Evolutionary conservation across 2,888 invertebrate genomes (phyloP).

Genomic region (Quadriops clusia): DNA sequence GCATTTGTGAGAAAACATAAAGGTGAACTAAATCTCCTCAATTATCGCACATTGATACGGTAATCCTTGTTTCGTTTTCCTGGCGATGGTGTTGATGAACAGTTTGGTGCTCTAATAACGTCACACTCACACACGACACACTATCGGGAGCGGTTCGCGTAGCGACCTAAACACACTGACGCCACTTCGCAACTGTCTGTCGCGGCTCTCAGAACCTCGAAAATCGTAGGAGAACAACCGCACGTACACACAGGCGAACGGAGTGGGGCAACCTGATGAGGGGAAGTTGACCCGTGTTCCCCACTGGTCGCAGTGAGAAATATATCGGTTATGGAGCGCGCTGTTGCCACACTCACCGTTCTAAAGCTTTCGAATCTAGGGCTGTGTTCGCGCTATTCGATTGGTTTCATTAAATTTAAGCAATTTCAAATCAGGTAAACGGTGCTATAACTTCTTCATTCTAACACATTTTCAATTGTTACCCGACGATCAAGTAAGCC

Average conservation of each 20-base stretch:
- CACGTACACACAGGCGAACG: conserved; percentile 27
- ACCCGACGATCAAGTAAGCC: too few relatives aligned
- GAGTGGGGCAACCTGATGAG: conserved; percentile 39
- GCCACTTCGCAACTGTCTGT: conserved; percentile 31
- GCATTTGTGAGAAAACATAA: conserved; percentile 50
- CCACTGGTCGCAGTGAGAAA: conserved; percentile 39
- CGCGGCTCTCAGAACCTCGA: too few relatives aligned
- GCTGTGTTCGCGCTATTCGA: too few relatives aligned
- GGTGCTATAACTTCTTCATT: too few relatives aligned
- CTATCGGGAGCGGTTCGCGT: too few relatives aligned
- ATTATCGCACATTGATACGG: conserved; percentile 5
- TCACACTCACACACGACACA: conserved; percentile 4
- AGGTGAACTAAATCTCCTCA: conserved; percentile 17
- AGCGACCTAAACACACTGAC: background rate
- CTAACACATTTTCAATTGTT: too few relatives aligned
- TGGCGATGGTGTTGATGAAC: conserved; percentile 1
- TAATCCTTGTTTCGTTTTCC: conserved; percentile 1
- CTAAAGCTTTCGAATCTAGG: too few relatives aligned
- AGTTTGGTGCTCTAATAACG: too few relatives aligned
- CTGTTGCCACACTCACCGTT: too few relatives aligned
- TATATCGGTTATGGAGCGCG: conserved; percentile 40
- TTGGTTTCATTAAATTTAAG: too few relatives aligned
- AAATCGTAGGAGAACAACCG: conserved; percentile 54
- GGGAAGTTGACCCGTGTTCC: conserved; percentile 44
- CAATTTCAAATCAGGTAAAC: too few relatives aligned